Evolutionary conservation across 2,888 invertebrate genomes (phyloP).

Genomic region (Ectropis crepuscularia): DNA sequence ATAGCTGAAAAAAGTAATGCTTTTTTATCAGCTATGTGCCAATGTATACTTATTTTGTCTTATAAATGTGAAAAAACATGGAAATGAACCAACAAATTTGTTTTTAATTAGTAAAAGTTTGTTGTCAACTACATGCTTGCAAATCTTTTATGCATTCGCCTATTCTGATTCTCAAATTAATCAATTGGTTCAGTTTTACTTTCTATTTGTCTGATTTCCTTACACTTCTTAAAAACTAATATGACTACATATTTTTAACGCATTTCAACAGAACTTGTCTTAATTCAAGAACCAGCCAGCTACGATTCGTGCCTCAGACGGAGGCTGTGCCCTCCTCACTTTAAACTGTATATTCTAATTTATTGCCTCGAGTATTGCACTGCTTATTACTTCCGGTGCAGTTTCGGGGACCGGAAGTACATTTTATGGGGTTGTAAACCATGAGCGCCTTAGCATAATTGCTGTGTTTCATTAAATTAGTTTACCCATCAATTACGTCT

Average conservation of each 20-base stretch:
- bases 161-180: too few relatives aligned
- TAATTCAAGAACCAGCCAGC: slow-evolving; percentile 27
- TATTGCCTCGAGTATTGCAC: slow-evolving; percentile 76
- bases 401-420: slow-evolving; percentile 76
- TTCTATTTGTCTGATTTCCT: too few relatives aligned
- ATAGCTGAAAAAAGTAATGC: neutral
- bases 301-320: slow-evolving; percentile 44
- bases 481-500: slow-evolving; percentile 77
- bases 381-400: slow-evolving; percentile 81
- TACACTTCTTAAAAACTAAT: too few relatives aligned
- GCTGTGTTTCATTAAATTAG: slow-evolving; percentile 80
- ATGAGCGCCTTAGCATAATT: slow-evolving; percentile 81
- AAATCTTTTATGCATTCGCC: too few relatives aligned
- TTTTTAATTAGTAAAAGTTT: neutral
- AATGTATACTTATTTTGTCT: too few relatives aligned
- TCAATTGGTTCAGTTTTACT: too few relatives aligned
- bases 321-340: slow-evolving; percentile 64
- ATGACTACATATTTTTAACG: neutral
- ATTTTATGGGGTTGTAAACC: slow-evolving; percentile 81
- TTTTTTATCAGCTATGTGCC: neutral
- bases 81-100: neutral
- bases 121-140: too few relatives aligned
- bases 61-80: too few relatives aligned
- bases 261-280: slow-evolving; percentile 8
- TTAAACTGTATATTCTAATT: slow-evolving; percentile 82